Evolutionary conservation across 2,888 invertebrate species (phyloP), one percentile per base, ranked within the genome.

Genomic region (Microctonus hyperodae): DNA sequence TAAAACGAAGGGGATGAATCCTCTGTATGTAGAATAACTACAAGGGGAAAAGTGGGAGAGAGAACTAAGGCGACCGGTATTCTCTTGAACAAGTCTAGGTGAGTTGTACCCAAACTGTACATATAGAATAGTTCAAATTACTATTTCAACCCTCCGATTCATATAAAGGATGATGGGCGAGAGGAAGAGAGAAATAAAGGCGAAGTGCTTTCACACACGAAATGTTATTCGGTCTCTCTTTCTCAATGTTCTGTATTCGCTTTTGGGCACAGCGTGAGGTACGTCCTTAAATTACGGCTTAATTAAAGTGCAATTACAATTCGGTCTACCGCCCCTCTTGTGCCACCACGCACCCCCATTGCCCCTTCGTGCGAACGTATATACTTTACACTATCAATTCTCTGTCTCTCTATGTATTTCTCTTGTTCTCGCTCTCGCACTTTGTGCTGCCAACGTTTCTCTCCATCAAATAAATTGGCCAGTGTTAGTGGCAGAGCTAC

Each of bases 241-340:
- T 59, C 37, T 50, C 59, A 61, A 57, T 60, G 16, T 50, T 25
- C 37, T 13, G 31, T 37, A 40, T 44, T 23, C 35, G 50, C 61
- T 56, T 31, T 25, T 25, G 51, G 23, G 51, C 40, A 20, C 44
- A 40, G 48, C 62, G 70, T 58, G 59, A 67, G 72, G 40, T 64
- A 61, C 67, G 68, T 71, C 69, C 72, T 75, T 73, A 71, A 74
- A 71, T 73, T 74, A 75, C 72, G 48, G 70, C 72, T 76, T 76
- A 74, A 76, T 75, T 74, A 74, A 76, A 71, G 64, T 61, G 70
- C 72, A 74, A 75, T 76, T 75, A 74, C 72, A 69, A 77, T 73
- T 75, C 70, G 69, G 70, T 64, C 58, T 35, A 62, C 59, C 64
- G 50, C 5, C 37, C 56, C 48, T 48, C 28, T 7, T 7, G 2